Evolutionary conservation across 2,888 invertebrate species (phyloP), one percentile per base, ranked within the genome.

Genomic region (Seira sanloemensis): DNA sequence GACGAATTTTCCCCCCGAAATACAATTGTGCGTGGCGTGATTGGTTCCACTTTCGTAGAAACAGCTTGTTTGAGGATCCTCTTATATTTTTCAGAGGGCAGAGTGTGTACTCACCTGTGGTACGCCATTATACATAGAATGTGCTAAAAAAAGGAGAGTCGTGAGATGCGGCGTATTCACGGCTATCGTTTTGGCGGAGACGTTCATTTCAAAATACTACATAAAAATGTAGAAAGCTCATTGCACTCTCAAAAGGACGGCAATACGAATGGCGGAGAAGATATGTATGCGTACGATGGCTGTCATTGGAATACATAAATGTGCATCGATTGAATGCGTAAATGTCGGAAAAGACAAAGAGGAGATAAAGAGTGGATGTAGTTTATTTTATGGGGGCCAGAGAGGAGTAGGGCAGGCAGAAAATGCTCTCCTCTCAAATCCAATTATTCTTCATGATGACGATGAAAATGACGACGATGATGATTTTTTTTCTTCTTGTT

Each of bases 401-500:
- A 50, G n/a, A n/a, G n/a, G 50, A 50, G 16, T 50, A 50, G 50
- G n/a, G 16, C 50, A 50, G n/a, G 50, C 50, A 50, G n/a, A 37
- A 50, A 18, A 50, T n/a, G 50, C 50, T 50, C 50, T 50, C n/a
- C n/a, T 50, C 50, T 50, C 50, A 50, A 50, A 50, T 50, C 50
- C 50, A 50, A 50, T 50, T 50, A 50, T 50, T 50, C 50, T 50
- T 50, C 5, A 37, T 50, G 50, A 50, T 50, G 37, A 37, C 37
- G 37, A 37, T 4, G 37, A 37, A 12, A 7, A 37, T 37, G 50
- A 7, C n/a, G 50, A 50, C n/a, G 50, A 50, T 50, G 50, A 50
- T 50, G 50, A 50, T 50, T n/a, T n/a, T n/a, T n/a, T n/a, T n/a
- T n/a, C n/a, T 50, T 50, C 50, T 50, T 50, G 50, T 50, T 50